Conservation (phyloP, 2,113 vertebrate genomes). For the Synchiropus splendidus region DNA sequence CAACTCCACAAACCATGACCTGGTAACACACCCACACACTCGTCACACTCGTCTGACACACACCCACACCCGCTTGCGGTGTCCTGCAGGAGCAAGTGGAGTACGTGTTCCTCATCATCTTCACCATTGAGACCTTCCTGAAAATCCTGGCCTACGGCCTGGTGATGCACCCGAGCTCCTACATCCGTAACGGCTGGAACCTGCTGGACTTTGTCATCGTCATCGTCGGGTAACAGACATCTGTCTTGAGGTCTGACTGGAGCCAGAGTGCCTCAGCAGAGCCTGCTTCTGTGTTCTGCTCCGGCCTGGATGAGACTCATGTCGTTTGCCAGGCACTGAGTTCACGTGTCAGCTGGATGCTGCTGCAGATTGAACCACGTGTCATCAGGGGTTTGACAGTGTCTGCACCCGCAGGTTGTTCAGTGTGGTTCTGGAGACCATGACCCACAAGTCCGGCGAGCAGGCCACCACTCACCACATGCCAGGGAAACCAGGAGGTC, state of each 20-base stretch:
- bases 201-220: slow-evolving; percentile 90
- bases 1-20: slow-evolving; percentile 82
- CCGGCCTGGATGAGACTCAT: background rate
- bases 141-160: slow-evolving; percentile 90
- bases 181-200: slow-evolving; percentile 93
- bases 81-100: slow-evolving; percentile 81
- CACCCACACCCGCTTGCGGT: background rate
- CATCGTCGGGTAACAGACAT: slow-evolving; percentile 73
- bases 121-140: slow-evolving; percentile 86
- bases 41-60: background rate
- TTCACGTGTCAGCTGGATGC: background rate
- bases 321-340: no score
- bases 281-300: background rate
- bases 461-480: slow-evolving; percentile 69
- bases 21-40: slow-evolving; percentile 61
- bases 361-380: no score
- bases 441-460: slow-evolving; percentile 74
- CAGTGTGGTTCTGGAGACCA: slow-evolving; percentile 83
- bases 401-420: slow-evolving; percentile 66
- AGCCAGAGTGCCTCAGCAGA: background rate
- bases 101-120: slow-evolving; percentile 89
- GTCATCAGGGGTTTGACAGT: background rate
- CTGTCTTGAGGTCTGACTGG: background rate
- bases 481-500: slow-evolving; percentile 83
- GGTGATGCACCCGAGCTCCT: slow-evolving; percentile 87